Evolutionary conservation across 2,113 vertebrate species (phyloP).

Genomic region (Ranitomeya imitator): DNA sequence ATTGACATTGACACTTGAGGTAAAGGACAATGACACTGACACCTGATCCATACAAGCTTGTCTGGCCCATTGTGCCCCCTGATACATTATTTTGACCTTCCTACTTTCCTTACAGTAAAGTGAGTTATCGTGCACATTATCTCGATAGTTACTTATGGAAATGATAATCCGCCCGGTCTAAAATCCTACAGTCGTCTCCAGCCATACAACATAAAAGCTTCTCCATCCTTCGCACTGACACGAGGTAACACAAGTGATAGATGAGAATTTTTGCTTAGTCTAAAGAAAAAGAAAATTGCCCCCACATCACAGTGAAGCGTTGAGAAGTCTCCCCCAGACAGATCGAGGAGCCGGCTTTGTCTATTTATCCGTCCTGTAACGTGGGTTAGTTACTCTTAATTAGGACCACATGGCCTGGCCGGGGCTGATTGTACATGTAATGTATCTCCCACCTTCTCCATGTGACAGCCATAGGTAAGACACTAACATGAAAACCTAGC

Average conservation of each 20-base stretch:
- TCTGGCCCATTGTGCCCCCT: not conserved
- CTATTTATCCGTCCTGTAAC: conserved; percentile 61
- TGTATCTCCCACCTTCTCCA: conserved; percentile 66
- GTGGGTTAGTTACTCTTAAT: conserved; percentile 66
- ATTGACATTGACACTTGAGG: not conserved
- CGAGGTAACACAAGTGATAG: not conserved
- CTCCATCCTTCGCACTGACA: not conserved
- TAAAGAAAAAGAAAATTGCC: not conserved
- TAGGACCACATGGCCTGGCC: conserved; percentile 65
- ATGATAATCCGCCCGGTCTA: not conserved
- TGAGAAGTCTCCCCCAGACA: conserved; percentile 15
- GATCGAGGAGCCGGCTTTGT: conserved; percentile 16
- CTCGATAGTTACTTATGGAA: not conserved
- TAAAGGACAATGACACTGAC: not conserved
- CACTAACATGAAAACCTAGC: conserved; percentile 75
- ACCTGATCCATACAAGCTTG: not conserved
- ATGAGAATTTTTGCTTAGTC: conserved; percentile 25
- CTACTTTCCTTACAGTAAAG: too few relatives aligned
- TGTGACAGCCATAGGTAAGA: conserved; percentile 66
- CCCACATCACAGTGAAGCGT: not conserved
- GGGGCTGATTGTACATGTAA: conserved; percentile 55
- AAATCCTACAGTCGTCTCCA: not conserved
- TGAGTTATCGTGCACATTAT: too few relatives aligned
- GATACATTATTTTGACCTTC: not conserved
- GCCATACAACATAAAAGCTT: not conserved